These are phyloP conservation scores for Scaptomyza flava DNA, from an alignment of 2,888 invertebrate genomes.

Conservation along the genomic window DNA sequence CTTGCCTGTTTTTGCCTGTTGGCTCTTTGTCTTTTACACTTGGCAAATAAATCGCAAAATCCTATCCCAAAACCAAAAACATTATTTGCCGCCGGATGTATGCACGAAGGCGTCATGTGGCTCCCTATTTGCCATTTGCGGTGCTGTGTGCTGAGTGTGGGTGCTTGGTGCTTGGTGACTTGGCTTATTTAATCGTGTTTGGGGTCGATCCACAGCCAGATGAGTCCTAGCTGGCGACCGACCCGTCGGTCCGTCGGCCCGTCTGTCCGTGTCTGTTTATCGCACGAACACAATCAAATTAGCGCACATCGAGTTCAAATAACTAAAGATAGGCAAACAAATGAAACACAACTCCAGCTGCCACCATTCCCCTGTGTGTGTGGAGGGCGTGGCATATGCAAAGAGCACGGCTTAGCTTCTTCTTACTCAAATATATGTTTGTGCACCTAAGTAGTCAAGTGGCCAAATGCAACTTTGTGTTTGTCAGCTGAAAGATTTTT, in stretches of 20 bases:
- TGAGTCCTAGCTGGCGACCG: conserved; percentile 31
- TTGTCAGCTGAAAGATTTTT: conserved; percentile 32
- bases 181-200: conserved; percentile 45
- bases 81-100: conserved; percentile 78
- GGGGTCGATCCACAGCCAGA: conserved; percentile 27
- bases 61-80: conserved; percentile 54
- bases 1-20: conserved; percentile 25
- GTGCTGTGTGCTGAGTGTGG: background rate
- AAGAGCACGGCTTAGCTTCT: conserved; percentile 9
- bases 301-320: conserved; percentile 80
- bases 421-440: background rate
- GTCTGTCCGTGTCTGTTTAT: conserved; percentile 59
- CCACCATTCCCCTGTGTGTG: conserved; percentile 11
- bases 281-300: conserved; percentile 80
- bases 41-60: conserved; percentile 78
- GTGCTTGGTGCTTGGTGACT: background rate
- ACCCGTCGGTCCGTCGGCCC: background rate
- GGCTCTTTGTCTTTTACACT: conserved; percentile 72
- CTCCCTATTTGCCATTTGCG: conserved; percentile 36
- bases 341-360: conserved; percentile 47
- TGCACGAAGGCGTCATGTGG: conserved; percentile 61
- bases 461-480: conserved; percentile 43
- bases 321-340: conserved; percentile 70
- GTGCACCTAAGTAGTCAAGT: conserved; percentile 40
- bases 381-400: conserved; percentile 5